Percentiles rank a stretch among this genome's conserved stretches.
These are phyloP conservation scores for Nettapus auritus DNA, from an alignment of 2,113 vertebrate genomes.

Conservation along the genomic window DNA sequence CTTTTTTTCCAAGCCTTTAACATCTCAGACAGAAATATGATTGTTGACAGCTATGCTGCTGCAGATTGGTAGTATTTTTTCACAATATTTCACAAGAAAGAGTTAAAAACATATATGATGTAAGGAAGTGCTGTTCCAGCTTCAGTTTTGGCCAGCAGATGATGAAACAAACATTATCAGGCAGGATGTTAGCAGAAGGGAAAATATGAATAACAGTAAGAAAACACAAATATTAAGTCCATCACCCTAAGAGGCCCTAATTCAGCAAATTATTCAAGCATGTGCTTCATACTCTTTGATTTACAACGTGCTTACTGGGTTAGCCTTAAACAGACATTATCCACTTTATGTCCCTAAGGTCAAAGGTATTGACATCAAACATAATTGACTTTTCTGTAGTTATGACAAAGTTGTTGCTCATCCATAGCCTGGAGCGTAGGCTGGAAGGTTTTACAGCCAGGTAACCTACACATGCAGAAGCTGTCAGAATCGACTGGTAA, in stretches of 20 bases:
- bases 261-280: constrained; percentile 3
- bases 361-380: not conserved
- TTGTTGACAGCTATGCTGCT: not conserved
- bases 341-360: not conserved
- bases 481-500: not conserved
- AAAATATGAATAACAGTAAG: constrained; percentile 81
- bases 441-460: not conserved
- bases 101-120: constrained; percentile 87
- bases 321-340: not conserved
- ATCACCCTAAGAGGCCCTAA: not conserved
- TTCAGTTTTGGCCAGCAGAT: constrained; percentile 86
- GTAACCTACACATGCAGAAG: not conserved
- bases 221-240: constrained; percentile 65
- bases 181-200: constrained; percentile 71
- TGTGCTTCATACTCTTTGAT: not conserved
- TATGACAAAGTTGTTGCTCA: not conserved
- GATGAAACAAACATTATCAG: constrained; percentile 74
- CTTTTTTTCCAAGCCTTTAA: not conserved
- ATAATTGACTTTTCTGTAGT: not conserved
- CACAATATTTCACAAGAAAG: constrained; percentile 58
- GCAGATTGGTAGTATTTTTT: constrained; percentile 26
- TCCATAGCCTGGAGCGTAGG: not conserved
- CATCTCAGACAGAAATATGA: constrained; percentile 9
- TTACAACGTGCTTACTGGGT: not conserved
- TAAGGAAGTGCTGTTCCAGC: constrained; percentile 86